These are phyloP conservation scores for Trachelus tabidus DNA, from an alignment of 2,888 invertebrate species.

Conservation along the genomic window DNA sequence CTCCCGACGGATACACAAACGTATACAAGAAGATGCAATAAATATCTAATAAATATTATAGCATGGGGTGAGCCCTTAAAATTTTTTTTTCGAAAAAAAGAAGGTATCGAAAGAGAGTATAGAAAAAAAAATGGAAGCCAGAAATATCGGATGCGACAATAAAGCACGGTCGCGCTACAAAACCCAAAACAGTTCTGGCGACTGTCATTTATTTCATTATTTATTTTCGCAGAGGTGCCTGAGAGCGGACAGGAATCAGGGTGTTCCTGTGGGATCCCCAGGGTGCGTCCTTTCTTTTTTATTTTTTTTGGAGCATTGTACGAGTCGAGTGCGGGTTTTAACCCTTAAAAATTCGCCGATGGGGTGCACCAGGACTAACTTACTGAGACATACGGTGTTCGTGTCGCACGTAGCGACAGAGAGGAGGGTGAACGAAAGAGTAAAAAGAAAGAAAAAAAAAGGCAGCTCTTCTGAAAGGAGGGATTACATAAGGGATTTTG, in stretches of 20 bases:
- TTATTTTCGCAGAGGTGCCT: slow-evolving; percentile 45
- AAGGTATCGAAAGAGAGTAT: slow-evolving; percentile 24
- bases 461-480: slow-evolving; percentile 56
- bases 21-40: slow-evolving; percentile 47
- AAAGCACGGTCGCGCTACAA: slow-evolving; percentile 55
- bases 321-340: slow-evolving; percentile 65
- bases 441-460: slow-evolving; percentile 38
- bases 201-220: slow-evolving; percentile 64
- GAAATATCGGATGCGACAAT: slow-evolving; percentile 28
- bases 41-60: slow-evolving; percentile 65
- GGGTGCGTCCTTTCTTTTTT: slow-evolving; percentile 26
- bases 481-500: slow-evolving; percentile 66
- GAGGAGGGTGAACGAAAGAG: slow-evolving; percentile 19
- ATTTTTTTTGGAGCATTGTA: slow-evolving; percentile 49
- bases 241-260: slow-evolving; percentile 33
- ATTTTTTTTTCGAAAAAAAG: slow-evolving; percentile 40
- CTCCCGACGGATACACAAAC: slow-evolving; percentile 39
- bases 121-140: not conserved
- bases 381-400: slow-evolving; percentile 37
- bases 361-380: slow-evolving; percentile 40
- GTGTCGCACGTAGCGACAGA: slow-evolving; percentile 12
- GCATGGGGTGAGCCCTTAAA: slow-evolving; percentile 48
- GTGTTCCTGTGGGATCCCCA: slow-evolving; percentile 34
- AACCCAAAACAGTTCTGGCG: slow-evolving; percentile 63
- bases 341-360: slow-evolving; percentile 61